Conservation (phyloP, 2,113 vertebrate species). For the Scartelaos histophorus region DNA sequence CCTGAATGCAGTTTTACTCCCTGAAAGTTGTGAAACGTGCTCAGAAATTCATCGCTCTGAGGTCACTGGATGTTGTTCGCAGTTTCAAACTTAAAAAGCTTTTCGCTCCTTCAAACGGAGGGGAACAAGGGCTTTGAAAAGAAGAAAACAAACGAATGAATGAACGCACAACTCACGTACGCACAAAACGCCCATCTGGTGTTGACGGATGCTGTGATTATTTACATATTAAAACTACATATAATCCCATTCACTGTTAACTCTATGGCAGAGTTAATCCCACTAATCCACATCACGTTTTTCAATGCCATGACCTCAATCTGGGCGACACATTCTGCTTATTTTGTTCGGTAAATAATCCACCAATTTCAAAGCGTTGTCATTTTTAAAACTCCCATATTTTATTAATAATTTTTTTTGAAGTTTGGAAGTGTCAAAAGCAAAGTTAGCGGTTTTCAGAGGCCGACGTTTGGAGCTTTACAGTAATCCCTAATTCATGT, state of each 20-base stretch:
- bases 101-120: too few species aligned
- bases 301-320: slow-evolving; percentile 14
- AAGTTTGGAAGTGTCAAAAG: not conserved
- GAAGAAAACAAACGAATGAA: not conserved
- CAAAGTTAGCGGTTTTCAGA: slow-evolving; percentile 18
- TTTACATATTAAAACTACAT: not conserved
- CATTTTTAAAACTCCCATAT: not conserved
- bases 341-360: slow-evolving; percentile 20
- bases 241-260: slow-evolving; percentile 6
- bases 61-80: too few species aligned
- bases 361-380: not conserved
- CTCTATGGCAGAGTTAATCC: slow-evolving; percentile 19
- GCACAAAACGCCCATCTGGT: not conserved
- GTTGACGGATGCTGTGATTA: not conserved
- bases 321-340: not conserved
- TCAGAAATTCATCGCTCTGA: too few species aligned
- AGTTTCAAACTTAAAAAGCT: too few species aligned
- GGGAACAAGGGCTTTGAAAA: too few species aligned
- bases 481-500: slow-evolving; percentile 52
- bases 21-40: too few species aligned
- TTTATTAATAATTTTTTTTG: not conserved
- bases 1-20: too few species aligned
- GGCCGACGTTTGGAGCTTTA: slow-evolving; percentile 11
- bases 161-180: not conserved
- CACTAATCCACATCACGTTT: slow-evolving; percentile 12